phyloP scores from a whole-genome alignment of 2,113 vertebrate species.

The Perca flavescens region DNA sequence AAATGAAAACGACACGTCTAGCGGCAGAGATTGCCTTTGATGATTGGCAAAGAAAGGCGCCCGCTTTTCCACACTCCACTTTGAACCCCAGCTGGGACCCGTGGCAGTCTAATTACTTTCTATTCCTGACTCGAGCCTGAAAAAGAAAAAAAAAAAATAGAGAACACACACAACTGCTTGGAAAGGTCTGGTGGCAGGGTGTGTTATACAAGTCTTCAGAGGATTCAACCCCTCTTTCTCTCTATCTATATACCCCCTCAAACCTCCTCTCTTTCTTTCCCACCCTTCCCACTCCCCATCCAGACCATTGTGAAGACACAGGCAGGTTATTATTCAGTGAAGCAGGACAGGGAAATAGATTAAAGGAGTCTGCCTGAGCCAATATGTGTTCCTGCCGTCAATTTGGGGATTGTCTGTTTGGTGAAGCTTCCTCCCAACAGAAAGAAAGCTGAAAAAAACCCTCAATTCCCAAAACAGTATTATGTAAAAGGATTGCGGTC shows the following conservation, averaged over 20 bases:
- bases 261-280: constrained; percentile 20
- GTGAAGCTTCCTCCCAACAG: constrained; percentile 55
- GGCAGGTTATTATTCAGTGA: constrained; percentile 62
- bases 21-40: constrained; percentile 70
- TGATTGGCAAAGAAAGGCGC: constrained; percentile 54
- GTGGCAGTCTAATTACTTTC: constrained; percentile 83
- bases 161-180: constrained; percentile 38
- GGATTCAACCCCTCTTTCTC: constrained; percentile 24
- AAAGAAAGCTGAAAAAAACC: constrained; percentile 34
- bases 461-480: constrained; percentile 53
- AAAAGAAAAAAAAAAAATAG: constrained; percentile 41
- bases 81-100: constrained; percentile 77
- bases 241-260: not conserved
- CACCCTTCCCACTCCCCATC: constrained; percentile 24
- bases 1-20: constrained; percentile 47
- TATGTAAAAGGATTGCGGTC: constrained; percentile 59
- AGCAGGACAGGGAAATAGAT: constrained; percentile 60
- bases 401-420: constrained; percentile 64
- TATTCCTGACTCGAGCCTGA: constrained; percentile 75
- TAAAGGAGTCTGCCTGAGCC: constrained; percentile 66
- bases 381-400: constrained; percentile 59
- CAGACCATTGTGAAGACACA: constrained; percentile 48
- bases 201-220: constrained; percentile 41
- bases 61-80: constrained; percentile 74
- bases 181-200: constrained; percentile 39